Evolutionary conservation across 1,140 invertebrate species (phyloP).

Genomic region (Drosophila nigrodunni): DNA sequence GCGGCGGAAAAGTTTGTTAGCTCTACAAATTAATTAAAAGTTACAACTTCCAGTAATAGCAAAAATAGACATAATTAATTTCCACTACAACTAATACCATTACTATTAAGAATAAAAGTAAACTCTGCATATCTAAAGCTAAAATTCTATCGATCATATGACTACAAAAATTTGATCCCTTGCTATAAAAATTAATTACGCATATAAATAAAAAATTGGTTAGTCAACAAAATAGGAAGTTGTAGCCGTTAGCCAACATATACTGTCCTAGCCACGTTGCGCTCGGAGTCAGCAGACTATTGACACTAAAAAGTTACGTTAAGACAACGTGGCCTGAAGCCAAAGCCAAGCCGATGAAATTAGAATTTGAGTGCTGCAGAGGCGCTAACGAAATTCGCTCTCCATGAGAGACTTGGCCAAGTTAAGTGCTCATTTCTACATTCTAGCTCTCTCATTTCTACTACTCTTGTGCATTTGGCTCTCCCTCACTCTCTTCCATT

Average conservation of each 20-base stretch:
- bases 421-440: neutral
- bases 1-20: neutral
- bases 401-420: neutral
- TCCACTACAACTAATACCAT: neutral
- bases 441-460: neutral
- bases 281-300: neutral
- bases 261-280: conserved; percentile 17
- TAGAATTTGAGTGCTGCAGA: neutral
- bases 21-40: conserved; percentile 11
- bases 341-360: neutral
- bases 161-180: too few species aligned
- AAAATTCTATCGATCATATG: too few species aligned
- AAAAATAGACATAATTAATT: neutral
- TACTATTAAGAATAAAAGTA: too few species aligned
- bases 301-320: conserved; percentile 29
- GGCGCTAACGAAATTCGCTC: neutral
- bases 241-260: neutral
- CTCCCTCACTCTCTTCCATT: neutral
- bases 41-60: neutral
- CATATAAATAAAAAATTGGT: too few species aligned
- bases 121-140: too few species aligned
- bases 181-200: too few species aligned
- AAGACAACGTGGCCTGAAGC: neutral
- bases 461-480: neutral
- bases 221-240: too few species aligned